Evolutionary conservation across 1,140 invertebrate species (phyloP).

Genomic region (Apis florea): DNA sequence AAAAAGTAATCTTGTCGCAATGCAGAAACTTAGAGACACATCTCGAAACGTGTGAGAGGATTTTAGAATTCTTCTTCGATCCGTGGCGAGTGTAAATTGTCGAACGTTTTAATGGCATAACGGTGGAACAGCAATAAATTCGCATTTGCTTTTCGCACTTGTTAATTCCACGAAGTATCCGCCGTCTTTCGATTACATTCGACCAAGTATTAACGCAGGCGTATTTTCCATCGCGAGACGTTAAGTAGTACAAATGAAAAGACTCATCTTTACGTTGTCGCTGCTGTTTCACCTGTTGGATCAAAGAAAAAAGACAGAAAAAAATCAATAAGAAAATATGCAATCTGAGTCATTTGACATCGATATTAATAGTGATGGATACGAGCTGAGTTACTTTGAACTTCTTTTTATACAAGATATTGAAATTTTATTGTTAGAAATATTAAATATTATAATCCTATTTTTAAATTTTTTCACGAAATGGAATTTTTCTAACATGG

Average conservation of each 20-base stretch:
- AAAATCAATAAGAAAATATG: conserved; percentile 36
- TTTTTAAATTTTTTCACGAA: too few species aligned
- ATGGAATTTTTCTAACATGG: too few species aligned
- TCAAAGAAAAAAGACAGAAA: neutral
- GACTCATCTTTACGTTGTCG: conserved; percentile 3
- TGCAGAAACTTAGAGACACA: neutral
- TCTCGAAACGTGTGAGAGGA: neutral
- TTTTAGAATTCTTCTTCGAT: neutral
- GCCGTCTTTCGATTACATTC: conserved; percentile 18
- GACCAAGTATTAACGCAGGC: conserved; percentile 36
- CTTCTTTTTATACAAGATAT: neutral
- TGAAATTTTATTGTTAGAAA: too few species aligned
- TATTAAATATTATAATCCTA: too few species aligned
- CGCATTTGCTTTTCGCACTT: conserved; percentile 58
- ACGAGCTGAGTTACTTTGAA: too few species aligned
- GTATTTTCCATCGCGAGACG: conserved; percentile 25
- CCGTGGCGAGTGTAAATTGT: conserved; percentile 17
- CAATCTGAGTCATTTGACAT: conserved; percentile 53
- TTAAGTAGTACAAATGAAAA: conserved; percentile 53
- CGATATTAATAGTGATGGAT: conserved; percentile 32
- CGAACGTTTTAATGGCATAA: conserved; percentile 46
- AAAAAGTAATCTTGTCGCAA: neutral
- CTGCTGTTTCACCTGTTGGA: neutral
- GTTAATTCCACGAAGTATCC: conserved; percentile 45
- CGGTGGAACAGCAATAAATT: conserved; percentile 42